Conservation (phyloP, 2,888 invertebrate genomes). For the Phortica magna region DNA sequence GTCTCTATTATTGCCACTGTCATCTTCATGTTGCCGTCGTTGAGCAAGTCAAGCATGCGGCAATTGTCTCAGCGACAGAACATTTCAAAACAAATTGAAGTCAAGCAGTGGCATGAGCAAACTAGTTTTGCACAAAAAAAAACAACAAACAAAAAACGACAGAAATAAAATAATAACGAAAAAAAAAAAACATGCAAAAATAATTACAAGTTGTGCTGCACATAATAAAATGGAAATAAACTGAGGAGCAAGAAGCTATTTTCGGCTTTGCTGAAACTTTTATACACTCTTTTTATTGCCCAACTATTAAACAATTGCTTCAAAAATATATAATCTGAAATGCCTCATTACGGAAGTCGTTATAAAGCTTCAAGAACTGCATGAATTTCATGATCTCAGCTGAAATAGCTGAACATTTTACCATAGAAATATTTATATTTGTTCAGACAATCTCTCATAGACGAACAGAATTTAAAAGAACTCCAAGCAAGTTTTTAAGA, state of each 20-base stretch:
- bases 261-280: conserved; percentile 46
- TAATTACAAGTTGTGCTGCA: conserved; percentile 15
- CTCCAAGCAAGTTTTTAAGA: too few species aligned
- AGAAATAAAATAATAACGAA: conserved; percentile 39
- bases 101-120: background rate
- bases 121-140: background rate
- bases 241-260: conserved; percentile 32
- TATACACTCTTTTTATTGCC: too few species aligned
- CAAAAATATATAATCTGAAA: too few species aligned
- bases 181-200: conserved; percentile 57
- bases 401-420: too few species aligned
- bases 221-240: too few species aligned
- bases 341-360: too few species aligned
- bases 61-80: background rate
- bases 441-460: too few species aligned
- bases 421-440: too few species aligned
- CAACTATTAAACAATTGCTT: too few species aligned
- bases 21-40: background rate
- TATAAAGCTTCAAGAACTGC: too few species aligned
- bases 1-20: background rate
- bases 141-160: background rate
- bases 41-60: background rate
- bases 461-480: too few species aligned
- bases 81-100: background rate
- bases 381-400: too few species aligned